Evolutionary conservation across 1,140 invertebrate genomes (phyloP), one percentile per base, ranked within the genome.

Genomic region (Andricus grossulariae): DNA sequence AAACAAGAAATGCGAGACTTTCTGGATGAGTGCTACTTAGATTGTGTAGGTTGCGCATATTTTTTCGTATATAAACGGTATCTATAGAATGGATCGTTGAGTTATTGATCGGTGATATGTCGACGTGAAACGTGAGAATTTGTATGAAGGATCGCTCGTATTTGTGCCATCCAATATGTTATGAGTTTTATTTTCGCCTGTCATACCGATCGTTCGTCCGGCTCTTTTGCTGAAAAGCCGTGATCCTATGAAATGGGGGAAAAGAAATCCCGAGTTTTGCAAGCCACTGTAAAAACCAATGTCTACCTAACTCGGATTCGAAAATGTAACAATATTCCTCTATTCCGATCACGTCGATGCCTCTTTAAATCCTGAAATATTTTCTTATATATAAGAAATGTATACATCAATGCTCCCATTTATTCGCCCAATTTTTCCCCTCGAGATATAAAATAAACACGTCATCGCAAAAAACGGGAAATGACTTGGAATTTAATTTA

Each of bases 91-190:
- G 75, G 66, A 78, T 74, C 71, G 39, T 54, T 39, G 51, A 70
- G 74, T 19, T 19, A 54, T 54, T 60, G 55, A 12, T 57, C 57
- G 60, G 72, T 79, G 77, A 79, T 82, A 77, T 82, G 78, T 76
- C 51, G 78, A 80, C 72, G 75, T 74, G 80, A 78, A 80, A 80
- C 78, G 60, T 78, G 75, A 72, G 73, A 74, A 70, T 75, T 77
- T 49, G 78, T 76, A 79, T 80, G 81, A 83, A 73, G 78, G 76
- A 83, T 83, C 75, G 79, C 66, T 77, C 74, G 76, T 73, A 83
- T 80, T 76, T 77, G 79, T 83, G 76, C 78, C 71, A 77, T 80
- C 77, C 72, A 79, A 80, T 83, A 77, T 66, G 60, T 66, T 66
- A 66, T 79, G 77, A 80, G 78, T 79, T 82, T 80, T 54, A 72